Evolutionary conservation across 92 coral and sea anemone species (phyloP), one percentile per base, ranked within the genome.

Genomic region (Palythoa grandis): DNA sequence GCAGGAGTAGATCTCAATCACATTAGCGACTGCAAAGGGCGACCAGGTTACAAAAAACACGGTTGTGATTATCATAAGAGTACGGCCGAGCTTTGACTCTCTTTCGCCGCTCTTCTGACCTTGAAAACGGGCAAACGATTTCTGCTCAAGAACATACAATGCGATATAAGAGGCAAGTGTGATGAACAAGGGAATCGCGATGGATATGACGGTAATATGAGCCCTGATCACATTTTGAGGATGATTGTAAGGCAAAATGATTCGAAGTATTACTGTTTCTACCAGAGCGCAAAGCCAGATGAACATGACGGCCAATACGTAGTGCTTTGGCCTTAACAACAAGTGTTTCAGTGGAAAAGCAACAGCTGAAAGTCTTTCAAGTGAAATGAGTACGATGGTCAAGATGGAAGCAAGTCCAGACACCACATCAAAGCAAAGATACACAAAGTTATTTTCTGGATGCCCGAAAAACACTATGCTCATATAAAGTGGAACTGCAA

Each of bases 1-100:
- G 48, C 87, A 47, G 16, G 92, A 80, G 61, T 86, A 86, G 39
- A 90, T 86, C 19, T 37, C 88, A 17, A 86, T 69, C 12, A 90
- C 87, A 75, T 90, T 90, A 5, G 88, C 82, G 76, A 90, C 35
- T 1, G 84, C 90, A 52, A 90, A 90, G 4, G 92, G 92, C 58
- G 88, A 84, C 92, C 92, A 90, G 0, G 92, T 86, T 35, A 88
- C 83, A 14, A 90, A 82, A 16, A 88, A 90, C 0, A 82, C 56
- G 39, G 70, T 25, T 4, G 92, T 82, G 14, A 90, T 83, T 14
- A 90, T 90, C 24, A 86, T 82, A 76, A 90, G 69, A 1, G 92
- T 90, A 7, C 88, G 74, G 0, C 87, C 92, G 9, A 90, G 87
- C 23, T 86, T 82, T 76, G 79, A 73, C 48, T 90, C 92, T 20